These are phyloP conservation scores for Oceanodroma tethys DNA, from an alignment of 2,113 vertebrate species.

Conservation along the genomic window DNA sequence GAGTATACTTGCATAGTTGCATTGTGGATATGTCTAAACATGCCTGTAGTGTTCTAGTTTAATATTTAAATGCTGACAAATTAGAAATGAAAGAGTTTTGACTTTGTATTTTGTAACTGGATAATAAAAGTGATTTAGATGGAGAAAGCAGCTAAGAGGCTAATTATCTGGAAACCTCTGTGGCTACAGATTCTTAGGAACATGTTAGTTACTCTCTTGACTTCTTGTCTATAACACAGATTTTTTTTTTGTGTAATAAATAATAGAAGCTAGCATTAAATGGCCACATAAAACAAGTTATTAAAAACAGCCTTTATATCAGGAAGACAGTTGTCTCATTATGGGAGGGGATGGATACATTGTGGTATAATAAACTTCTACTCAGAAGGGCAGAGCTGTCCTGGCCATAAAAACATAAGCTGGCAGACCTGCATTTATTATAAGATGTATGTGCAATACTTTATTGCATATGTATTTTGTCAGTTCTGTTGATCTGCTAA, in stretches of 20 bases:
- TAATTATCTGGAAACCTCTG: background rate
- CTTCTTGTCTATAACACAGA: background rate
- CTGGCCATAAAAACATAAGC: background rate
- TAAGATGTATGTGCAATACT: background rate
- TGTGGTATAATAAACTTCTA: background rate
- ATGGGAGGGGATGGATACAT: background rate
- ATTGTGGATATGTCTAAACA: background rate
- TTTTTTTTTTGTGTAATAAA: background rate
- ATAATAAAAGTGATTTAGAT: background rate
- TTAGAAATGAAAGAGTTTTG: background rate
- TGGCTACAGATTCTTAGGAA: background rate
- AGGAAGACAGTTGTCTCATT: background rate
- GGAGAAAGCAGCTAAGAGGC: background rate
- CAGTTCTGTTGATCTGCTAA: background rate
- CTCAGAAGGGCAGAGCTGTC: background rate
- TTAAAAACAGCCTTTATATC: background rate
- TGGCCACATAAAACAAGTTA: background rate
- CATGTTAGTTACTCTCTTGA: background rate
- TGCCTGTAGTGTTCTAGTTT: background rate
- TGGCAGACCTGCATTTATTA: background rate
- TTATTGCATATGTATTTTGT: background rate
- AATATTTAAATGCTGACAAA: slow-evolving; percentile 21
- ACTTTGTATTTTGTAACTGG: background rate
- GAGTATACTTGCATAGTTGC: background rate
- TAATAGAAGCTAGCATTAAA: background rate